Base-by-base conservation (phyloP, 2,797 vertebrate species). In the Mus caroli region DNA sequence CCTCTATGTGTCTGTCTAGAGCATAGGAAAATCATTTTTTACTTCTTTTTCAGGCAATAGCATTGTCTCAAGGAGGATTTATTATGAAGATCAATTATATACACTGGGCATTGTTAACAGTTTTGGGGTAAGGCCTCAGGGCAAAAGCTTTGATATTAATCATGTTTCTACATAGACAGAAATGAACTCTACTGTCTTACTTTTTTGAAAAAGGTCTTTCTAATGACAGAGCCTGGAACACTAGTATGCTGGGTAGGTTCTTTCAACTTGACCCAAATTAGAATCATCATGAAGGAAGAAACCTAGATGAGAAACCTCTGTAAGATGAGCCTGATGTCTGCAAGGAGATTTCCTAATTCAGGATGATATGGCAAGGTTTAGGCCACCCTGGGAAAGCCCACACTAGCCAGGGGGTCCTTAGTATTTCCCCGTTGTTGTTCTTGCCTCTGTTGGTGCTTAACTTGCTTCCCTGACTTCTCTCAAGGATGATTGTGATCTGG, bases 81-180 rank as follows among this genome's bases (percentile, higher is more conserved):
- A 40, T 84, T 73, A 26, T 40, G 20, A 95, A 90, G 24, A 62
- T 56, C 54, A 77, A 2, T 58, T 28, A 43, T 12, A 24, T 8
- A 14, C 46, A 46, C 34, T 75, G 46, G 37, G 88, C 78, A 82
- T 96, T 86, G 62, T 92, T 26, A 91, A 80, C 15, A 79, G 13
- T 40, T 78, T 24, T 91, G 58, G 17, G 26, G 2, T 20, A 93
- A 52, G 1, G 7, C 26, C 10, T 64, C 37, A 87, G 34, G 90
- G n/a, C 5, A 78, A 60, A 94, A 79, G 34, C 24, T 82, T 79
- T 73, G 79, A 37, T 54, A 3, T 26, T 28, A 86, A 46, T 3
- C 14, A 11, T 20, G 91, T 43, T 34, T 91, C 26, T 95, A 0
- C 76, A 77, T 88, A 84, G 2, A 86, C 22, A 31, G 40, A 2